Base-by-base conservation (phyloP, 1,140 invertebrate genomes). In the Gryllus bimaculatus region DNA sequence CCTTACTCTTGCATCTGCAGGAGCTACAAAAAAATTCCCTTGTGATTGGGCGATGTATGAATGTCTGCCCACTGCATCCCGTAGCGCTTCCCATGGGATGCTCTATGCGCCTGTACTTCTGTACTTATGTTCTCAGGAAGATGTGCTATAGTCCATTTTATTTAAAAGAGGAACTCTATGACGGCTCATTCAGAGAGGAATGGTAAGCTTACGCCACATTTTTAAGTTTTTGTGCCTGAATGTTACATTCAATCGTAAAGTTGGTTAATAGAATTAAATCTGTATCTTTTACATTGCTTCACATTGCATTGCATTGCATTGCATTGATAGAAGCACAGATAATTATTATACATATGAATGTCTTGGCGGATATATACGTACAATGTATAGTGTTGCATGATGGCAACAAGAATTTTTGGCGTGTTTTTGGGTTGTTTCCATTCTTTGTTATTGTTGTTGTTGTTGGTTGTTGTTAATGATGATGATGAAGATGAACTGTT, bases 91-190 rank as follows among this genome's bases (percentile, higher is more conserved):
- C 26, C 26, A 39, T 39, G 26, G 26, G 54, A 66, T 10, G 54
- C 10, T 13, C 54, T 66, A 66, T 66, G 10, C 10, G 10, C 10
- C 10, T 66, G 54, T 66, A 66, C 54, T 13, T 66, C 54, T 66
- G 54, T 66, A 66, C 54, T 66, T 66, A 66, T 66, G 54, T 66
- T 66, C 54, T 66, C 54, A 66, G 54, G 54, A 66, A 66, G 18
- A 18, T 66, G 54, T 66, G 18, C 54, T 18, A 18, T 18, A 13
- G 54, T 66, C 54, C 54, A 66, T 18, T 18, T 66, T 18, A 66
- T 10, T 66, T 18, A 10, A 18, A 66, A 66, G 54, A 10, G 18
- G 54, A 66, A 66, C 10, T 66, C 54, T 13, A 66, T 13, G 54
- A 66, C 54, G 54, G 18, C 54, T 66, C 54, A 66, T 10, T 66